Evolutionary conservation across 1,140 invertebrate genomes (phyloP), one percentile per base, ranked within the genome.

Genomic region (Eumeta japonica): DNA sequence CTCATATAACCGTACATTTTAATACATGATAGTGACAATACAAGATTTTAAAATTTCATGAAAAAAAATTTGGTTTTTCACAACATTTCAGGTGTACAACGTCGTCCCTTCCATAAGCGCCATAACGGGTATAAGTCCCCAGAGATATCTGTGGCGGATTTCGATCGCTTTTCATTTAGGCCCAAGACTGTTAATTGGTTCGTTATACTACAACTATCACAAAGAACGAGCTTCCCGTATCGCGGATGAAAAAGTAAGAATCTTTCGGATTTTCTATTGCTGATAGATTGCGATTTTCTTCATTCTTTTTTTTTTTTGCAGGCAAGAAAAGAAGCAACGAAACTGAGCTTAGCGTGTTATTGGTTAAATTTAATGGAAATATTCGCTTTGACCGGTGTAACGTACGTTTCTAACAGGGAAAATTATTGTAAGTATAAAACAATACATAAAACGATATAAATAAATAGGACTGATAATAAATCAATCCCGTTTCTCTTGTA

Each of bases 351-450:
- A 45, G 65, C 88, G 14, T 89, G 88, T 50, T 92, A 90, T 59
- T 92, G 87, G 85, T 79, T 87, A 40, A 92, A 92, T 74, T 81
- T 89, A 43, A 79, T 89, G 52, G 92, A 94, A 77, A 82, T 94
- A 42, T 82, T 84, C 34, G 82, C 89, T 24, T 78, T 94, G 9
- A 86, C 88, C 50, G 90, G 90, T 30, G 91, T 94, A 10, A 92
- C 92, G 10, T 94, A 93, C 68, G 89, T 95, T 61, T 93, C 91
- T 18, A 94, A 94, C 71, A 84, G 85, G 62, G 92, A 94, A 77
- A 95, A 95, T 75, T 95, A 94, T 79, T 89, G 92, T 94, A 79
- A 88, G 89, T 86, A 48, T 39, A n/a, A n/a, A n/a, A n/a, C n/a
- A n/a, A n/a, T n/a, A n/a, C n/a, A n/a, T n/a, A n/a, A n/a, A n/a